phyloP scores from a whole-genome alignment of 1,140 invertebrate species.

The Formica selysi region DNA sequence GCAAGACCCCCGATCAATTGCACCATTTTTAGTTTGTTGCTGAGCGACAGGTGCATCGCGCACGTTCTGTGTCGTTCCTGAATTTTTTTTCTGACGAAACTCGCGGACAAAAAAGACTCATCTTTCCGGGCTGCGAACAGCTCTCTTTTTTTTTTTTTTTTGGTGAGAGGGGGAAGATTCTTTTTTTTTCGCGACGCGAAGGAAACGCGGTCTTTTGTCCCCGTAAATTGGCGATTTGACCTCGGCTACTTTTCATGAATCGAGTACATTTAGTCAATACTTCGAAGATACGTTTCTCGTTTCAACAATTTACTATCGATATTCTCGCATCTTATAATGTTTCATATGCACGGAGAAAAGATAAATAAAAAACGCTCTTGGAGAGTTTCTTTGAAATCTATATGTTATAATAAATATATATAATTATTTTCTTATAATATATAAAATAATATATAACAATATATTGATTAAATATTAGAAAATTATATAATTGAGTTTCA shows the following conservation, averaged over 20 bases:
- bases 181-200: not conserved
- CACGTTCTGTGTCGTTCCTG: not conserved
- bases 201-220: conserved; percentile 26
- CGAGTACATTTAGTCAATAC: not conserved
- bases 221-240: conserved; percentile 35
- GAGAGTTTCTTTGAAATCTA: too few species aligned
- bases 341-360: not conserved
- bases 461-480: too few species aligned
- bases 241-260: conserved; percentile 15
- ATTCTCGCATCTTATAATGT: not conserved
- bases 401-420: too few species aligned
- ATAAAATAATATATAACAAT: too few species aligned
- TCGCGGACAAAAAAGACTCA: conserved; percentile 8
- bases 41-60: conserved; percentile 27
- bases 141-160: not conserved
- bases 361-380: not conserved
- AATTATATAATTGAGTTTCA: too few species aligned
- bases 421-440: too few species aligned
- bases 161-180: not conserved
- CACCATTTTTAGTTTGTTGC: not conserved
- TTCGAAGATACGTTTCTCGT: not conserved
- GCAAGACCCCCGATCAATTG: not conserved
- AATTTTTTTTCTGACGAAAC: conserved; percentile 43
- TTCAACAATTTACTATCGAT: not conserved
- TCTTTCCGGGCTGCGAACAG: not conserved